Conservation (phyloP, 2,797 vertebrate genomes). For the Artibeus jamaicensis region DNA sequence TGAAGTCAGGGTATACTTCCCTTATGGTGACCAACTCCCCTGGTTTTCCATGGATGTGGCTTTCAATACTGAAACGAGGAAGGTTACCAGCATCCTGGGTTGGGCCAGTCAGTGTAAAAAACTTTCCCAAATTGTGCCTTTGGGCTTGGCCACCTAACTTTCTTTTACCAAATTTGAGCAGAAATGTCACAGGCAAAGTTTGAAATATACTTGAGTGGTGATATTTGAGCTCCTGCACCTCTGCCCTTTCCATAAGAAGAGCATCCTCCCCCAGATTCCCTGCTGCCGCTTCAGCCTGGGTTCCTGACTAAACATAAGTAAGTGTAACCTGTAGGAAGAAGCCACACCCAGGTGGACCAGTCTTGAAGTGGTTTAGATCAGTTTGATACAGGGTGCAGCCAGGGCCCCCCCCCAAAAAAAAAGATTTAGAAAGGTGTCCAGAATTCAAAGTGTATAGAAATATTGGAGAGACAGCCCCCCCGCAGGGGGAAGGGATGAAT, state of each 20-base stretch:
- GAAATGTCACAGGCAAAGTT: neutral
- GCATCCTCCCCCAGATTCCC: neutral
- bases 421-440: too few relatives aligned
- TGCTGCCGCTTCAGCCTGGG: neutral
- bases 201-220: neutral
- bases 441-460: too few relatives aligned
- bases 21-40: neutral
- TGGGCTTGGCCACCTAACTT: neutral
- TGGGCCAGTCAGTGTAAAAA: neutral
- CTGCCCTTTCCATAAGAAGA: neutral
- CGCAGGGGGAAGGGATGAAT: too few relatives aligned
- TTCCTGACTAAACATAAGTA: neutral
- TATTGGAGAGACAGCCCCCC: too few relatives aligned
- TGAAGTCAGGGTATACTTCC: neutral
- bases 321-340: neutral
- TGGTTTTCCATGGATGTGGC: neutral
- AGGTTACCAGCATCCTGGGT: neutral
- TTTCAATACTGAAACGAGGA: neutral
- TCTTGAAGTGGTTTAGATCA: neutral
- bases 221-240: neutral
- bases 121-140: neutral
- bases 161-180: neutral
- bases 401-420: too few relatives aligned
- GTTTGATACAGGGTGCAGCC: too few relatives aligned
- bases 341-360: neutral